Conservation (phyloP, 1,140 invertebrate species). For the Drosophila parabipectinata region DNA sequence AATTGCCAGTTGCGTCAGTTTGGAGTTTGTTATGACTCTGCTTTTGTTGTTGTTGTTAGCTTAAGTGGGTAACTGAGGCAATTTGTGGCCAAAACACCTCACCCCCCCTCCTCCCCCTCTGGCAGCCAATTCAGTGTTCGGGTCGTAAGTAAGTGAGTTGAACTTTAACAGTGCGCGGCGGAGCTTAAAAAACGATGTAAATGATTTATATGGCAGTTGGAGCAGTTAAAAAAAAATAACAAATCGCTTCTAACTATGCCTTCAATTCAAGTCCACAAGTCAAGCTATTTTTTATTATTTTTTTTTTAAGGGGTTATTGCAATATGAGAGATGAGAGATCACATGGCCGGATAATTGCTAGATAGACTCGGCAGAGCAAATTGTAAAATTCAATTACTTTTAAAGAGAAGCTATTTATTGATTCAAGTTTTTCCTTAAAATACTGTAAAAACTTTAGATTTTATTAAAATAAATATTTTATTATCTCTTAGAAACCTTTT, state of each 20-base stretch:
- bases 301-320: not conserved
- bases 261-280: slow-evolving; percentile 14
- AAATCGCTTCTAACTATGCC: slow-evolving; percentile 52
- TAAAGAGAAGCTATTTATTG: no score
- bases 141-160: slow-evolving; percentile 55
- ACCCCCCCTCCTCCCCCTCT: slow-evolving; percentile 11
- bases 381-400: no score
- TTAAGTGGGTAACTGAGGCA: slow-evolving; percentile 43
- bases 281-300: slow-evolving; percentile 2
- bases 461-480: no score
- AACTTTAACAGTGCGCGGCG: slow-evolving; percentile 42
- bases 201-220: slow-evolving; percentile 64
- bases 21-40: not conserved
- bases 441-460: no score
- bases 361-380: no score
- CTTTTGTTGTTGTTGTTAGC: no score
- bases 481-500: no score
- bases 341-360: no score
- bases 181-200: slow-evolving; percentile 24
- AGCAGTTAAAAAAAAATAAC: slow-evolving; percentile 36
- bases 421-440: no score
- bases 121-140: not conserved
- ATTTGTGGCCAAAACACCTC: slow-evolving; percentile 22
- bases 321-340: no score
- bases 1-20: slow-evolving; percentile 45